Percentiles rank a stretch among this genome's conserved stretches.
These are phyloP conservation scores for Apolygus lucorum DNA, from an alignment of 1,140 invertebrate genomes.

Conservation along the genomic window DNA sequence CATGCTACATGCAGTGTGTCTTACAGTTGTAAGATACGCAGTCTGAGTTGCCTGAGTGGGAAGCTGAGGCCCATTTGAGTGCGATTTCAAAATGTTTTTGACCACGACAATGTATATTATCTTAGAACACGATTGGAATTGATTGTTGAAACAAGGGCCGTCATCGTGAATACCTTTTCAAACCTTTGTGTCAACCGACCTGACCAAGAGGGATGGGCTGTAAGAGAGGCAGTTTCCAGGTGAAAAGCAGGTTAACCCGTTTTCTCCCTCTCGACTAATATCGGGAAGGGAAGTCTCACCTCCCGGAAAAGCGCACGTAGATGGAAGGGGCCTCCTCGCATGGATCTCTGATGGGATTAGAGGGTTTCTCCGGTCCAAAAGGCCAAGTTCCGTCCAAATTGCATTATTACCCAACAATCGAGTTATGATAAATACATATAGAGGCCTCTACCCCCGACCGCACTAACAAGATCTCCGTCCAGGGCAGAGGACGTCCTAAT, in stretches of 20 bases:
- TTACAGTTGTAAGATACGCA: too few species aligned
- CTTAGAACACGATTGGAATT: too few species aligned
- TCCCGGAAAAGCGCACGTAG: neutral
- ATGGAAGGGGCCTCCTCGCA: neutral
- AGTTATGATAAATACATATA: conserved; percentile 22
- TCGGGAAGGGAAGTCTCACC: neutral
- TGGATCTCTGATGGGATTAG: conserved; percentile 16
- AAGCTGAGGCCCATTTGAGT: too few species aligned
- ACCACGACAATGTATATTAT: too few species aligned
- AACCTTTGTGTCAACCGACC: too few species aligned
- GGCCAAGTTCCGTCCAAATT: conserved; percentile 6
- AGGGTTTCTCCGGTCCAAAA: neutral
- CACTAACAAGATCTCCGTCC: conserved; percentile 17
- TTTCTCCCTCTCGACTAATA: neutral
- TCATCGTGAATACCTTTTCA: too few species aligned
- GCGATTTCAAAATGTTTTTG: too few species aligned
- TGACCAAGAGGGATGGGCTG: too few species aligned
- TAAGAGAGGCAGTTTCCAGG: too few species aligned
- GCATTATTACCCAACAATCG: conserved; percentile 23
- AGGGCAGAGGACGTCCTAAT: conserved; percentile 20
- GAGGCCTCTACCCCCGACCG: neutral
- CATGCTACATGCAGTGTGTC: too few species aligned
- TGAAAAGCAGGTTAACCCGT: neutral
- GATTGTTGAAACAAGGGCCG: too few species aligned
- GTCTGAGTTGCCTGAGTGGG: too few species aligned